phyloP scores from a whole-genome alignment of 2,888 invertebrate species.

The Zaprionus lineosus region DNA sequence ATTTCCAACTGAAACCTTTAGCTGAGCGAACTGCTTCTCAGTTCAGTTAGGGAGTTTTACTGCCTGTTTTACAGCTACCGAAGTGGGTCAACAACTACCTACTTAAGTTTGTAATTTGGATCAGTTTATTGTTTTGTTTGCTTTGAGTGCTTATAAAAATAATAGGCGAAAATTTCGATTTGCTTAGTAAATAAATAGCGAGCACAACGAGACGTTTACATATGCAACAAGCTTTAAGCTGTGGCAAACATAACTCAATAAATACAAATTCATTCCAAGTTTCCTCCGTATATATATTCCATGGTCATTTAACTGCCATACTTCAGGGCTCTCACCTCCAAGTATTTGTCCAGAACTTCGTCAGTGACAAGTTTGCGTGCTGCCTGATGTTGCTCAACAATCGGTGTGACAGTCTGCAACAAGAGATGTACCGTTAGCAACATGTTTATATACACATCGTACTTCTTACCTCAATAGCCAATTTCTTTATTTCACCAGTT shows the following conservation, averaged over 20 bases:
- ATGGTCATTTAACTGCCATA: constrained; percentile 80
- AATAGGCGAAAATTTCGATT: constrained; percentile 52
- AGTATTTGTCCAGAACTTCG: constrained; percentile 91
- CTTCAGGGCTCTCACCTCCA: constrained; percentile 91
- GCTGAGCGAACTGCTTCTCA: constrained; percentile 3
- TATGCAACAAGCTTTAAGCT: constrained; percentile 50
- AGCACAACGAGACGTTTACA: constrained; percentile 41
- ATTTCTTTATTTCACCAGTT: constrained; percentile 97
- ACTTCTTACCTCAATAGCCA: constrained; percentile 87
- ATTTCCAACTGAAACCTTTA: constrained; percentile 16
- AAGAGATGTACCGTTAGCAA: neutral
- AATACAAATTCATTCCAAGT: constrained; percentile 23
- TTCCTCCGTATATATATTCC: constrained; percentile 4
- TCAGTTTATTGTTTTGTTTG: constrained; percentile 55
- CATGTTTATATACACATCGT: neutral
- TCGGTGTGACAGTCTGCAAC: constrained; percentile 86
- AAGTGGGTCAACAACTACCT: constrained; percentile 69
- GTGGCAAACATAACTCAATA: constrained; percentile 47
- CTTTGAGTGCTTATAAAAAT: constrained; percentile 57
- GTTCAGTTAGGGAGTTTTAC: constrained; percentile 35
- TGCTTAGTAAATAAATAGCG: constrained; percentile 64
- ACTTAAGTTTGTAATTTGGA: constrained; percentile 39
- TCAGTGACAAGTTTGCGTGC: constrained; percentile 91
- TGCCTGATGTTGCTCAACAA: constrained; percentile 92
- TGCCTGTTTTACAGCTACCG: constrained; percentile 40